Evolutionary conservation across 2,797 vertebrate genomes (phyloP).

Genomic region (Geotrypetes seraphini): DNA sequence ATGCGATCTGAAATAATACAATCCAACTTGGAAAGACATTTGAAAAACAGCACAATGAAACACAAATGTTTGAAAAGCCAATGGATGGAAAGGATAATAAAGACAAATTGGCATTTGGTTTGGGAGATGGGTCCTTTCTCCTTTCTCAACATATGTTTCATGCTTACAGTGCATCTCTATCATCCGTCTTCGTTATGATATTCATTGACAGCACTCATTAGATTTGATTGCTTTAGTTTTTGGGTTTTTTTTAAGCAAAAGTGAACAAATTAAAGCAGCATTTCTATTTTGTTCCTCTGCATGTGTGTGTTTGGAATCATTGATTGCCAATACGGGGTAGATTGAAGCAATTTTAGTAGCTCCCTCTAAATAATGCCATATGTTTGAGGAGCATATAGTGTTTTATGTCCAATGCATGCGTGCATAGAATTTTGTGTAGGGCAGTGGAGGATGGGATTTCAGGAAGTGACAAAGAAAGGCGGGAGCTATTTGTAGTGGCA

Average conservation of each 20-base stretch:
- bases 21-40: constrained; percentile 28
- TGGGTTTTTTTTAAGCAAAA: too few species aligned
- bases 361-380: background rate
- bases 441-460: too few species aligned
- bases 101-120: constrained; percentile 15
- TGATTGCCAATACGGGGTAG: background rate
- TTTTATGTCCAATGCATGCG: too few species aligned
- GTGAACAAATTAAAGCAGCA: too few species aligned
- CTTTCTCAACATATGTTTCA: constrained; percentile 18
- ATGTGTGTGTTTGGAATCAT: background rate
- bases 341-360: background rate
- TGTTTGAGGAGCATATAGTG: too few species aligned
- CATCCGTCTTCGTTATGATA: too few species aligned
- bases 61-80: constrained; percentile 18
- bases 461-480: too few species aligned
- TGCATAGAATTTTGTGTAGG: too few species aligned
- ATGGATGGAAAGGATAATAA: constrained; percentile 1
- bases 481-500: too few species aligned
- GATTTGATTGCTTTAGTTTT: too few species aligned
- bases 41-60: constrained; percentile 33
- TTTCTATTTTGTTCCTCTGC: background rate
- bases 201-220: too few species aligned
- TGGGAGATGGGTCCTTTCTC: constrained; percentile 16
- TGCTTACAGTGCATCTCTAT: too few species aligned
- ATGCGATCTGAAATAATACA: constrained; percentile 14